Conservation (phyloP, 2,797 vertebrate genomes). For the Lemur catta region DNA sequence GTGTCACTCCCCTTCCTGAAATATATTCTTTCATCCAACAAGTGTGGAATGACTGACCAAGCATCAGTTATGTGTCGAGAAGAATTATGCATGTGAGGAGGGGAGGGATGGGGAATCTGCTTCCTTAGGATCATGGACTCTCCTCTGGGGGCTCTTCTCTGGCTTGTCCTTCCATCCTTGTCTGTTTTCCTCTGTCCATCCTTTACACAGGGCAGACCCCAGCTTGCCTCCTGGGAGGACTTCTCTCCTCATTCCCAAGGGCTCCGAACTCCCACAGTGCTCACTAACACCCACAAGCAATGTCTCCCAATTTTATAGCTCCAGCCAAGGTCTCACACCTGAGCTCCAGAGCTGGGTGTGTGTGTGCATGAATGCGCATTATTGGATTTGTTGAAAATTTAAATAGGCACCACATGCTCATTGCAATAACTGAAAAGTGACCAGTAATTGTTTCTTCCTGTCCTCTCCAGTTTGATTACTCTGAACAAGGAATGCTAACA, state of each 20-base stretch:
- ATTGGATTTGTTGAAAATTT: conserved; percentile 20
- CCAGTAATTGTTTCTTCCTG: not conserved
- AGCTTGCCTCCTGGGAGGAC: not conserved
- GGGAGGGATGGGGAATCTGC: not conserved
- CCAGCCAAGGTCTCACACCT: not conserved
- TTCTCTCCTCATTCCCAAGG: not conserved
- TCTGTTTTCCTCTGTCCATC: not conserved
- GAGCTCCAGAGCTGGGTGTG: not conserved
- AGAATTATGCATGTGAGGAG: not conserved
- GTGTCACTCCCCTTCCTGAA: not conserved
- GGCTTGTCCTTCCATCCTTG: not conserved
- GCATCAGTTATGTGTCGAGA: not conserved
- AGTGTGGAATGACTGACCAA: not conserved
- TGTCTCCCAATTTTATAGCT: not conserved
- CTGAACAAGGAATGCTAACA: not conserved
- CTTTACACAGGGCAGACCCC: not conserved
- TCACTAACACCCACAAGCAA: not conserved
- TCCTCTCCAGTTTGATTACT: not conserved
- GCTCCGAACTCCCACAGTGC: not conserved
- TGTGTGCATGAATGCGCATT: not conserved
- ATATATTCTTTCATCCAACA: not conserved
- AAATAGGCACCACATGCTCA: not conserved
- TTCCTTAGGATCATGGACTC: not conserved
- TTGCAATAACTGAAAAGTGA: not conserved
- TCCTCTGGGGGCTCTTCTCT: not conserved